A percentile compares a stretch with the other conserved stretches of the same genome.
phyloP scores from a whole-genome alignment of 2,113 vertebrate species.

The Brachyhypopomus gauderio region DNA sequence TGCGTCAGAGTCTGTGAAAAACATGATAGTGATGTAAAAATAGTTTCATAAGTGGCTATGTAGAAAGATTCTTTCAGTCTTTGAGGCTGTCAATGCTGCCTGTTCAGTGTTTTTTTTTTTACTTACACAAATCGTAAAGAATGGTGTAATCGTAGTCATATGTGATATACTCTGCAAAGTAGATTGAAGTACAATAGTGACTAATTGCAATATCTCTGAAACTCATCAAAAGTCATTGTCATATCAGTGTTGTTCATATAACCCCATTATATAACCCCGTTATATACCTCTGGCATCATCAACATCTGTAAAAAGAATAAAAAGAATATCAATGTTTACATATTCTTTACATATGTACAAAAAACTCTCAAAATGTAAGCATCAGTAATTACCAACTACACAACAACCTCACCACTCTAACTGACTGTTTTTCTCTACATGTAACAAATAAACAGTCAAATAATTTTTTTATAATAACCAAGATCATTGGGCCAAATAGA shows the following conservation, averaged over 20 bases:
- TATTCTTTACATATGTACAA: background rate
- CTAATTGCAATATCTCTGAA: background rate
- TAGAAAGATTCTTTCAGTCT: background rate
- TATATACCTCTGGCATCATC: conserved; percentile 71
- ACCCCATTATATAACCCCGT: background rate
- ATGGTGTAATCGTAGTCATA: conserved; percentile 70
- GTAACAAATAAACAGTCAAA: no score
- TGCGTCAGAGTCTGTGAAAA: conserved; percentile 37
- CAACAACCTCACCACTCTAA: no score
- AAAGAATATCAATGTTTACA: background rate
- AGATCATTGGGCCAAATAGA: no score
- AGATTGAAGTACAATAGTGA: background rate
- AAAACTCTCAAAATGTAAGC: no score
- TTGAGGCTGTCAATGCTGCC: background rate
- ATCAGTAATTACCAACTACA: no score
- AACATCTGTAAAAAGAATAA: conserved; percentile 60
- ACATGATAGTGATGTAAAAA: background rate
- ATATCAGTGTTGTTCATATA: background rate
- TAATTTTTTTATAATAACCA: no score
- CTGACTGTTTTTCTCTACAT: no score
- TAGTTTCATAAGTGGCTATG: background rate
- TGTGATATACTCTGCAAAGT: conserved; percentile 66
- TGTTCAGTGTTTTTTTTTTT: background rate
- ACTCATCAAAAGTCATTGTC: background rate
- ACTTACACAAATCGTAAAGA: conserved; percentile 72